These are phyloP conservation scores for Nymphalis io DNA, from an alignment of 1,140 invertebrate genomes.

Conservation along the genomic window DNA sequence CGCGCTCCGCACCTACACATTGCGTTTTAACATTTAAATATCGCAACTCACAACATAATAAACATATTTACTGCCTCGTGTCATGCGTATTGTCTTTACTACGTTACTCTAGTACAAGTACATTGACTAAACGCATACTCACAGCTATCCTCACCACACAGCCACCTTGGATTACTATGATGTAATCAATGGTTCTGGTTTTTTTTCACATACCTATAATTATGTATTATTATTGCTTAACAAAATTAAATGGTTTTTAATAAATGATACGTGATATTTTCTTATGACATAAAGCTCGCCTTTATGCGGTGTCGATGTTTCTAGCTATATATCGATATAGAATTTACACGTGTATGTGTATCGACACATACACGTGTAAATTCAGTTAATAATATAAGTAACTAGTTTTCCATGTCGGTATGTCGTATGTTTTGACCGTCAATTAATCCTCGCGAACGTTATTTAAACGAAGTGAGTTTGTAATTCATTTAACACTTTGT, in stretches of 20 bases:
- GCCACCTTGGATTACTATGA: no score
- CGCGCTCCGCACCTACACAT: slow-evolving; percentile 34
- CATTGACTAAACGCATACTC: not conserved
- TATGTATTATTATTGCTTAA: no score
- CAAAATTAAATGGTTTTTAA: not conserved
- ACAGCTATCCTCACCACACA: no score
- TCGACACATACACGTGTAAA: slow-evolving; percentile 1
- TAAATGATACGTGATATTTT: not conserved
- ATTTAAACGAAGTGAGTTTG: not conserved
- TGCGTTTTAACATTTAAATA: slow-evolving; percentile 31
- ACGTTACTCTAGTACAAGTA: slow-evolving; percentile 1
- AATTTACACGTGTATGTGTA: not conserved
- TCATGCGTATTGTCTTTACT: slow-evolving; percentile 18
- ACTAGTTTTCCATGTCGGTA: slow-evolving; percentile 22
- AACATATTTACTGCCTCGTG: slow-evolving; percentile 12
- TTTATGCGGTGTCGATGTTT: not conserved
- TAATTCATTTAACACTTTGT: not conserved
- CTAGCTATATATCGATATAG: not conserved
- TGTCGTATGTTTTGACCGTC: slow-evolving; percentile 17
- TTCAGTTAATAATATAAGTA: not conserved
- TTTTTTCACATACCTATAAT: no score
- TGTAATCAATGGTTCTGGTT: no score
- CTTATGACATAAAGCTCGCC: not conserved
- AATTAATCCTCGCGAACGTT: slow-evolving; percentile 11
- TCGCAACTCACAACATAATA: not conserved